Evolutionary conservation across 2,797 vertebrate species (phyloP).

Genomic region (Coregonus sp.): DNA sequence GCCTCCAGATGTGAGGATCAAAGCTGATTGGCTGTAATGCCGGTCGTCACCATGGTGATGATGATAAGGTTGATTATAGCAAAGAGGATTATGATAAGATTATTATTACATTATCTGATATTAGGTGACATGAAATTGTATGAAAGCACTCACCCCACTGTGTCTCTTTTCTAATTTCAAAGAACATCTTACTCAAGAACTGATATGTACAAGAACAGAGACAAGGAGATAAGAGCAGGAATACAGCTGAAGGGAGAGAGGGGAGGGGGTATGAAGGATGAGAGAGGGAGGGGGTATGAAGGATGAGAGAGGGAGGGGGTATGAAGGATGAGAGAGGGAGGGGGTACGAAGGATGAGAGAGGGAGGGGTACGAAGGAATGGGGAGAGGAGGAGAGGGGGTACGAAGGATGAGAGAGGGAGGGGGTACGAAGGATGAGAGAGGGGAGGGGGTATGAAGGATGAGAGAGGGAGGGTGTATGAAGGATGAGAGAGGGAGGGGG

Average conservation of each 20-base stretch:
- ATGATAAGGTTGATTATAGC: constrained; percentile 53
- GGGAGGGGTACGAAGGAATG: no score
- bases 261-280: no score
- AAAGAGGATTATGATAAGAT: constrained; percentile 55
- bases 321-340: no score
- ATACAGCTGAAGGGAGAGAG: neutral
- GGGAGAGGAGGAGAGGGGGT: no score
- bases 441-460: no score
- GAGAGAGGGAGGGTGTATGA: no score
- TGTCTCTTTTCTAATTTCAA: constrained; percentile 2
- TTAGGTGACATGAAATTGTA: neutral
- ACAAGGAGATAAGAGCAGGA: neutral
- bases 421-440: no score
- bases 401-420: no score
- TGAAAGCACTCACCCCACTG: neutral
- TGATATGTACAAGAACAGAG: neutral
- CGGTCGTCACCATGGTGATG: constrained; percentile 34
- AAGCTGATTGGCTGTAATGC: constrained; percentile 43
- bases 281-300: no score
- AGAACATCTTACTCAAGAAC: neutral
- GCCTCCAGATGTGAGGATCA: constrained; percentile 29
- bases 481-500: no score
- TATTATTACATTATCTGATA: constrained; percentile 36
- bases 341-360: no score
- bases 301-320: no score